Base-by-base conservation (phyloP, 37 sponge, comb jelly and placozoan genomes). In the Crambe crambe region DNA sequence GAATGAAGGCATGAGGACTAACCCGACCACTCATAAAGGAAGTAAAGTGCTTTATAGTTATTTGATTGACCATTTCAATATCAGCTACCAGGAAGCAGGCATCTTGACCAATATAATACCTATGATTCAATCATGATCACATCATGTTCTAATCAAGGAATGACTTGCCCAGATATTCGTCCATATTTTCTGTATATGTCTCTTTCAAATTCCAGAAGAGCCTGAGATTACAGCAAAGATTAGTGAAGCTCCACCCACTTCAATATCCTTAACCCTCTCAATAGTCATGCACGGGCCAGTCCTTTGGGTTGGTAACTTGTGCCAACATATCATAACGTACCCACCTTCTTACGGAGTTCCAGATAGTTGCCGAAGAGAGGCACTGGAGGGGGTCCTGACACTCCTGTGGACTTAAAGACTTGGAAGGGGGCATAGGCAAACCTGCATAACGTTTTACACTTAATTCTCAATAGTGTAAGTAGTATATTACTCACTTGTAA, bases 61-160 rank as follows among this genome's bases (percentile, higher is more conserved):
- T 43, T 30, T 80, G 63, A 26, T 75, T 90, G 36, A 90, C 22
- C 42, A 90, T 69, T 37, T 84, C 90, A 70, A 85, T 9, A 43
- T 90, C 86, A 10, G 47, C 34, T 17, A 85, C 62, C 57, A 77
- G 44, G 1, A 90, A 23, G 23, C 25, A 22, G 2, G 86, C 77
- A 10, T 42, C 57, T 23, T 60, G 43, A 38, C 90, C 90, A 36
- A 79, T 35, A 59, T 85, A 90, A 41, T 70, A 84, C 29, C 89
- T 88, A 51, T 37, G 8, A 4, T 38, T 1, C 12, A 17, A 40
- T 4, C 36, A 27, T 30, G 3, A 36, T 35, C 36, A 67, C 21
- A 20, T 20, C 18, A 54, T 12, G 18, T 54, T 54, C 17, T 54
- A 54, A 54, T 54, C 40, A 42, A 10, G 6, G 2, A 1, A 17